Evolutionary conservation across 2,797 vertebrate species (phyloP), one percentile per base, ranked within the genome.

Genomic region (Geotrypetes seraphini): DNA sequence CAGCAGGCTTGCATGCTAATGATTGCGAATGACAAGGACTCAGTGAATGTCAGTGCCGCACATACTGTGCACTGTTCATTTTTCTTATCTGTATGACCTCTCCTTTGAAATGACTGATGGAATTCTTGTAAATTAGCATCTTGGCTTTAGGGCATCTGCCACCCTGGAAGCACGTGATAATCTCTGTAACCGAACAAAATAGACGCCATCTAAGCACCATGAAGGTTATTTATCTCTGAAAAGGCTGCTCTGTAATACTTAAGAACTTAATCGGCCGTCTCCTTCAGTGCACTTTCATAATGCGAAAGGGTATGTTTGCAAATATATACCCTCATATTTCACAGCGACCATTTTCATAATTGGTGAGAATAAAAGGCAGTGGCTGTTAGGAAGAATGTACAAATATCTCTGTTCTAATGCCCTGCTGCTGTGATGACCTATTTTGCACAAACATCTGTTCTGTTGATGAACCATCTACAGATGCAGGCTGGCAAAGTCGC

Each of bases 1-100:
- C 43, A 59, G 61, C 53, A 45, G 59, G 39, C 52, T 50, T 52
- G 69, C 66, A 72, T 60, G 60, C 60, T 75, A 66, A 78, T 73
- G 54, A 56, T 47, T 46, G 41, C 36, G 31, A 15, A 53, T 56
- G 72, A 78, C 76, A 79, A 77, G 69, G 66, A 73, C 66, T 71
- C 57, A 38, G 1, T 66, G 58, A 73, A 77, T 70, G 68, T 71
- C 69, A 78, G 57, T 28, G 49, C 50, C 56, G 47, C 53, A 35
- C 39, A 51, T 37, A 63, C 37, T 36, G 53, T 29, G 36, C 28
- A 36, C 37, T 61, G 63, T 31, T 65, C 59, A 46, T 60, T 69
- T 57, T 63, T 63, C 73, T 76, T 68, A 68, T 62, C 62, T 66
- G 1, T 25, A 47, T 63, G 59, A 73, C 53, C 59, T 78, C 68